Percentiles rank a stretch among this genome's conserved stretches.
These are phyloP conservation scores for Noctua pronuba DNA, from an alignment of 2,888 invertebrate species.

Conservation along the genomic window DNA sequence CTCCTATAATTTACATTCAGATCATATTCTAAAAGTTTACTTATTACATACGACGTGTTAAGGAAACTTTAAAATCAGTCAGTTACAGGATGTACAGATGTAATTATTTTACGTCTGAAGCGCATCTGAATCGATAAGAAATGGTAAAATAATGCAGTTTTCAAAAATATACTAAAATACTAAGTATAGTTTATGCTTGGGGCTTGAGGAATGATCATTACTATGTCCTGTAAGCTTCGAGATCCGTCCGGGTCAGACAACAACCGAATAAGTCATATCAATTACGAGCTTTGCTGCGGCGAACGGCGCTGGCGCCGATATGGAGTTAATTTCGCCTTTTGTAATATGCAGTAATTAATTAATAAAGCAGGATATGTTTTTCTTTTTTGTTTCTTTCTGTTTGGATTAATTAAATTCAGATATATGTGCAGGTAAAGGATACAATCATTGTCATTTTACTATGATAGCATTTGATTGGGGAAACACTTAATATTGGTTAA, in stretches of 20 bases:
- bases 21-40: constrained; percentile 2
- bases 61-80: background rate
- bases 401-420: background rate
- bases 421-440: background rate
- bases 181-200: background rate
- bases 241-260: background rate
- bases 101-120: background rate
- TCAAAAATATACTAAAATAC: background rate
- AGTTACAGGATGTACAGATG: background rate
- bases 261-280: background rate
- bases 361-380: background rate
- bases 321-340: background rate
- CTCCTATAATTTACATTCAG: background rate
- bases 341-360: background rate
- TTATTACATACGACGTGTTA: constrained; percentile 1
- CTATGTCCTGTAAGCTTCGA: background rate
- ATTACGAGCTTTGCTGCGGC: background rate
- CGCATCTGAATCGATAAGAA: background rate
- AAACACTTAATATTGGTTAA: constrained; percentile 5
- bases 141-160: background rate
- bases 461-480: background rate
- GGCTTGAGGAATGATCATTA: background rate
- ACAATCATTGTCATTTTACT: constrained; percentile 2
- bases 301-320: background rate
- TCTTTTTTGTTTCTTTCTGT: background rate